phyloP scores from a whole-genome alignment of 2,113 vertebrate species.

The Cercopithecus mona region DNA sequence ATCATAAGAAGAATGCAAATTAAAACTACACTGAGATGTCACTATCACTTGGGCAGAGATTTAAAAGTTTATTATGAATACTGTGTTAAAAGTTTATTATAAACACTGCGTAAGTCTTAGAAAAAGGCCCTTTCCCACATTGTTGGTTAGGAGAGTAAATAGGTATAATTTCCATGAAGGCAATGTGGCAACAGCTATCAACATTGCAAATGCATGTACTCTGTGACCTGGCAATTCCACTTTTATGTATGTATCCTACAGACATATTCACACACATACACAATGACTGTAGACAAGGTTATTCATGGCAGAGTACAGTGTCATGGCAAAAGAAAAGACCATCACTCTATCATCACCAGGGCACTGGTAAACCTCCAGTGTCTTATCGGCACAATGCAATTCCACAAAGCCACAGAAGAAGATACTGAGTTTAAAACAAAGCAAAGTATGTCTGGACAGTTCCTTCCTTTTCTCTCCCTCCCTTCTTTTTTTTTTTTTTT shows the following conservation, averaged over 20 bases:
- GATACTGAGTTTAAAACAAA: background rate
- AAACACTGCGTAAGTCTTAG: background rate
- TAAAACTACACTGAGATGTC: background rate
- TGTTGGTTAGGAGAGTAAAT: background rate
- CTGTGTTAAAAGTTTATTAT: background rate
- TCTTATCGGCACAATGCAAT: background rate
- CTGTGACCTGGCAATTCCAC: background rate
- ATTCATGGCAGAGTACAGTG: background rate
- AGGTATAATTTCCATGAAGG: background rate
- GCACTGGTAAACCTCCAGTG: background rate
- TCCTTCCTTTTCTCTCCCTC: too few relatives aligned
- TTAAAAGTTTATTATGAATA: background rate
- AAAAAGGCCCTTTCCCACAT: background rate
- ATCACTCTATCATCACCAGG: background rate
- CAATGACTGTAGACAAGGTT: background rate
- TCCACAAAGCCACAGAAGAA: background rate
- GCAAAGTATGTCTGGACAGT: background rate
- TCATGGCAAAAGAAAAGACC: background rate
- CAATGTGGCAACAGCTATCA: background rate
- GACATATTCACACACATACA: background rate
- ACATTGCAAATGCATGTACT: background rate
- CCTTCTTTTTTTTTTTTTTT: background rate
- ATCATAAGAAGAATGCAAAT: slow-evolving; percentile 21
- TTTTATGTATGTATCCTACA: background rate
- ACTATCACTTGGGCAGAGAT: background rate